Conservation (phyloP, 2,113 vertebrate genomes). For the Plecotus auritus region DNA sequence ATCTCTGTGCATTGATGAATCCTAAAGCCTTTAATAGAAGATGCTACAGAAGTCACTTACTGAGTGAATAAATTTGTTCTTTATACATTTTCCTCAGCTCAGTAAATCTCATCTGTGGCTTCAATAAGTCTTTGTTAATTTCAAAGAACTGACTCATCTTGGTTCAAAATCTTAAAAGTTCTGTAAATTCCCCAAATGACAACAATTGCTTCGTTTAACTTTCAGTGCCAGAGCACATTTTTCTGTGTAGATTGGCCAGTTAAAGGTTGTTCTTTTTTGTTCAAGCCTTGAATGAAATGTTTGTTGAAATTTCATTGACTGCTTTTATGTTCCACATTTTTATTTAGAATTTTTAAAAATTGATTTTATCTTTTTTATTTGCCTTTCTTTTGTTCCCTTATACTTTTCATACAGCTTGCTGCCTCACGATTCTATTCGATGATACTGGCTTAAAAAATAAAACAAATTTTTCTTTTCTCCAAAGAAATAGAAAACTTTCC, state of each 20-base stretch:
- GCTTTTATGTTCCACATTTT: constrained; percentile 23
- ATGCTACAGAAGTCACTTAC: neutral
- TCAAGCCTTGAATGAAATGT: neutral
- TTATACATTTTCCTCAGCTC: neutral
- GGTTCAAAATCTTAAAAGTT: constrained; percentile 2
- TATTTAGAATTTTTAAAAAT: constrained; percentile 47
- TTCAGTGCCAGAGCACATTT: neutral
- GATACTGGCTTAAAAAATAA: neutral
- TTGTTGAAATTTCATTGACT: constrained; percentile 25
- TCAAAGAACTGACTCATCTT: neutral
- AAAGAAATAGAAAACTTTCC: constrained; percentile 10
- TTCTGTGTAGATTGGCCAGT: neutral
- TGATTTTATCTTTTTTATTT: constrained; percentile 27
- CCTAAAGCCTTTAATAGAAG: neutral
- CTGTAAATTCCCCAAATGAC: neutral
- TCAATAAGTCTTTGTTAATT: neutral
- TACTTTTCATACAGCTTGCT: neutral
- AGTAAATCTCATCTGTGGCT: neutral
- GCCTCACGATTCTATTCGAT: neutral
- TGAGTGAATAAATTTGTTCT: neutral
- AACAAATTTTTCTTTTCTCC: constrained; percentile 13
- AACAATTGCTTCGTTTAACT: neutral
- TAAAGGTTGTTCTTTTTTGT: neutral
- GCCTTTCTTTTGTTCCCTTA: neutral
- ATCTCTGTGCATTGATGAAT: neutral